Evolutionary conservation across 2,797 vertebrate genomes (phyloP).

Genomic region (Onychomys arenicola): DNA sequence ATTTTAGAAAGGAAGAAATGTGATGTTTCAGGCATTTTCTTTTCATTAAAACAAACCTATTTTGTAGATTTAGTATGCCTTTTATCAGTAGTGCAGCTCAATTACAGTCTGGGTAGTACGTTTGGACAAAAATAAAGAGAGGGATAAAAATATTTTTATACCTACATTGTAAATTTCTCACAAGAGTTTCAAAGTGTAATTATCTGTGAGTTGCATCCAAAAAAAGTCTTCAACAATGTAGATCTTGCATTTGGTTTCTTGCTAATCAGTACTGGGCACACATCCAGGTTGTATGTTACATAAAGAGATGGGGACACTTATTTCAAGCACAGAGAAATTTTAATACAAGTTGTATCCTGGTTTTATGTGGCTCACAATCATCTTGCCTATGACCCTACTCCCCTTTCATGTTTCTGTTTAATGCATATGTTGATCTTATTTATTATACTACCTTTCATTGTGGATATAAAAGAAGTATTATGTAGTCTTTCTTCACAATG

Average conservation of each 20-base stretch:
- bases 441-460: neutral
- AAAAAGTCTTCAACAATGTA: neutral
- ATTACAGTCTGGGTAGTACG: conserved; percentile 19
- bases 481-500: neutral
- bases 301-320: neutral
- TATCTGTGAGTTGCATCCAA: conserved; percentile 37
- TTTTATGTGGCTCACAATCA: neutral
- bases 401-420: neutral
- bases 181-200: conserved; percentile 58
- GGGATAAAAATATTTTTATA: conserved; percentile 71
- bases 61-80: conserved; percentile 40
- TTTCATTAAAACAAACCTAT: conserved; percentile 52
- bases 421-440: neutral
- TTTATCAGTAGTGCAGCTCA: conserved; percentile 47
- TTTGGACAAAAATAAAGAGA: conserved; percentile 59
- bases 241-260: conserved; percentile 7
- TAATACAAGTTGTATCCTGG: too few relatives aligned
- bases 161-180: conserved; percentile 51
- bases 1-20: conserved; percentile 10
- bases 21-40: conserved; percentile 22
- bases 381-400: rapidly evolving
- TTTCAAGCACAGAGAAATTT: neutral
- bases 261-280: conserved; percentile 9
- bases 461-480: neutral
- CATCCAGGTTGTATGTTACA: neutral